These are phyloP conservation scores for Chrysomela aeneicollis DNA, from an alignment of 2,888 invertebrate species.

Conservation along the genomic window DNA sequence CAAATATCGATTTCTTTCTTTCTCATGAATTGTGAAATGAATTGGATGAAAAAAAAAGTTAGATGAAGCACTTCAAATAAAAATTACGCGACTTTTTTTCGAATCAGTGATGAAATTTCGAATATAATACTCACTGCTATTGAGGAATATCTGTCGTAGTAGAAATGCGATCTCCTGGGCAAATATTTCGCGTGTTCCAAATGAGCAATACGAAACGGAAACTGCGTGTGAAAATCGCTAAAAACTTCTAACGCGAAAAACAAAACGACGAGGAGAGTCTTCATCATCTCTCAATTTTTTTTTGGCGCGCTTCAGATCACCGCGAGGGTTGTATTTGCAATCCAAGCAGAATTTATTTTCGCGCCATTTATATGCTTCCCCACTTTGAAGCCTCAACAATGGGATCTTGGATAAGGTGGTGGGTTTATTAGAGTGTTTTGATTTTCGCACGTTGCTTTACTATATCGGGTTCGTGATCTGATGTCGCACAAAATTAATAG, in stretches of 20 bases:
- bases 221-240: slow-evolving; percentile 2
- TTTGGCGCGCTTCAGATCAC: not conserved
- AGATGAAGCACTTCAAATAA: no score
- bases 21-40: no score
- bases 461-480: not conserved
- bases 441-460: not conserved
- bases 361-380: slow-evolving; percentile 13
- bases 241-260: slow-evolving; percentile 5
- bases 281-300: not conserved
- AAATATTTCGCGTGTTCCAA: slow-evolving; percentile 2
- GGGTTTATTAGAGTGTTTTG: not conserved
- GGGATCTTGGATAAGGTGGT: slow-evolving; percentile 5
- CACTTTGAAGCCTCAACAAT: slow-evolving; percentile 16
- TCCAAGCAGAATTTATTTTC: not conserved
- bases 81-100: no score
- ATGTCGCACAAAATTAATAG: not conserved
- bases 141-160: not conserved
- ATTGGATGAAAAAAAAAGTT: no score
- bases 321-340: not conserved
- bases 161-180: not conserved
- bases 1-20: no score
- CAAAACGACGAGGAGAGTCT: not conserved
- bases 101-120: not conserved
- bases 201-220: not conserved
- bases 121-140: slow-evolving; percentile 6